Evolutionary conservation across 2,888 invertebrate genomes (phyloP).

Genomic region (Cacoxenus indagator): DNA sequence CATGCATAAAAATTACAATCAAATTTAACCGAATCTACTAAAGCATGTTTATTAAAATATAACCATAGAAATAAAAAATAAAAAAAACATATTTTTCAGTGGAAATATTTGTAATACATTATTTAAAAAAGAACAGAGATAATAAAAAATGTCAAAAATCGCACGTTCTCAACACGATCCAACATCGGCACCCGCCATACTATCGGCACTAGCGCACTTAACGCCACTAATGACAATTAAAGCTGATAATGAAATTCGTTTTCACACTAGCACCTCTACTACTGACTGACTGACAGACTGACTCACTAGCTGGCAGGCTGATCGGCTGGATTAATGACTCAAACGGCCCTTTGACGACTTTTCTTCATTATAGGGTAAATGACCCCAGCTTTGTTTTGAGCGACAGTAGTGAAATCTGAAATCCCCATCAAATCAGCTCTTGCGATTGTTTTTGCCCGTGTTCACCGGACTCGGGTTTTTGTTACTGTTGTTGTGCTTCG

Average conservation of each 20-base stretch:
- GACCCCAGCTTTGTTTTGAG: constrained; percentile 5
- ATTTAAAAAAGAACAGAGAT: no score
- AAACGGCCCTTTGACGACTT: background rate
- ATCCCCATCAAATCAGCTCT: background rate
- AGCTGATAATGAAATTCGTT: no score
- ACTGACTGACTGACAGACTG: background rate
- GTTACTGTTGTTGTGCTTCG: background rate
- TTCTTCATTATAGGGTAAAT: constrained; percentile 9
- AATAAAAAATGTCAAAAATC: background rate
- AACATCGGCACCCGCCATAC: background rate
- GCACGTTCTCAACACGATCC: background rate
- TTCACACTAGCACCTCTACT: no score
- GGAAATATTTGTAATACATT: no score
- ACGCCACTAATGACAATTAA: background rate
- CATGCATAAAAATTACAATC: no score
- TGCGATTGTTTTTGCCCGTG: background rate
- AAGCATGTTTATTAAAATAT: no score
- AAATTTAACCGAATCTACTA: no score
- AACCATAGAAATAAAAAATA: no score
- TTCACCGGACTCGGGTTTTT: background rate
- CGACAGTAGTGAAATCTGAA: background rate
- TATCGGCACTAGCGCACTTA: background rate
- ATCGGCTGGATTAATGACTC: constrained; percentile 8
- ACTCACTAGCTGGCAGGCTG: no score
- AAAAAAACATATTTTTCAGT: no score